Percentiles rank a stretch among this genome's conserved stretches.
These are phyloP conservation scores for Plagodis pulveraria DNA, from an alignment of 2,888 invertebrate species.

Conservation along the genomic window DNA sequence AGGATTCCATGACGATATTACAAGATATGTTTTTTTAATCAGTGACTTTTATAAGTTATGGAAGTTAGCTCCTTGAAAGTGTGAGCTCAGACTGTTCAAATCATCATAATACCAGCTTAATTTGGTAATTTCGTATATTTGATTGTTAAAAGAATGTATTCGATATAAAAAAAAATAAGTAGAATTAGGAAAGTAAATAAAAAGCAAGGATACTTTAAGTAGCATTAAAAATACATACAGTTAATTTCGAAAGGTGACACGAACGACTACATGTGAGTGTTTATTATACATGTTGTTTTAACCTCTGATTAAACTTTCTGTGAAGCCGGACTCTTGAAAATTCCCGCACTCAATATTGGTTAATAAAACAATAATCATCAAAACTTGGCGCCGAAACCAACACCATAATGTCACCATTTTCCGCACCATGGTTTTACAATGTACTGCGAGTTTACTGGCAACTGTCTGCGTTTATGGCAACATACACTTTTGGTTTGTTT, in stretches of 20 bases:
- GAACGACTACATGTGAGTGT: neutral
- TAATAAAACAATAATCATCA: slow-evolving; percentile 84
- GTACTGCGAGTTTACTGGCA: slow-evolving; percentile 3
- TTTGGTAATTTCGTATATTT: too few relatives aligned
- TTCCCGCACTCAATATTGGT: slow-evolving; percentile 79
- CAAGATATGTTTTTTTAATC: too few relatives aligned
- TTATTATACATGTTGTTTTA: neutral
- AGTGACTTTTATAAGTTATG: too few relatives aligned
- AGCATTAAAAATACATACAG: neutral
- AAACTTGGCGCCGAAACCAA: slow-evolving; percentile 70
- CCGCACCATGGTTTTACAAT: slow-evolving; percentile 25
- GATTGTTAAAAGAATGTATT: too few relatives aligned
- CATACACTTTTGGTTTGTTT: slow-evolving; percentile 4
- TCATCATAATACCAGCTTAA: too few relatives aligned
- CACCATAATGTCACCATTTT: slow-evolving; percentile 57
- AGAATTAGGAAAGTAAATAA: too few relatives aligned
- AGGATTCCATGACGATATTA: too few relatives aligned
- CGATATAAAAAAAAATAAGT: too few relatives aligned
- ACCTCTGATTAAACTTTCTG: slow-evolving; percentile 13
- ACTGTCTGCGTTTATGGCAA: slow-evolving; percentile 23
- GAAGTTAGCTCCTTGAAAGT: too few relatives aligned
- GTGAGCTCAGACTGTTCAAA: too few relatives aligned
- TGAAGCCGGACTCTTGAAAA: slow-evolving; percentile 42
- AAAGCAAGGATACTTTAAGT: neutral
- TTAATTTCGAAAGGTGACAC: neutral